A percentile compares a stretch with the other conserved stretches of the same genome.
phyloP scores from a whole-genome alignment of 1,140 invertebrate genomes.

The Oreohelix idahoensis region DNA sequence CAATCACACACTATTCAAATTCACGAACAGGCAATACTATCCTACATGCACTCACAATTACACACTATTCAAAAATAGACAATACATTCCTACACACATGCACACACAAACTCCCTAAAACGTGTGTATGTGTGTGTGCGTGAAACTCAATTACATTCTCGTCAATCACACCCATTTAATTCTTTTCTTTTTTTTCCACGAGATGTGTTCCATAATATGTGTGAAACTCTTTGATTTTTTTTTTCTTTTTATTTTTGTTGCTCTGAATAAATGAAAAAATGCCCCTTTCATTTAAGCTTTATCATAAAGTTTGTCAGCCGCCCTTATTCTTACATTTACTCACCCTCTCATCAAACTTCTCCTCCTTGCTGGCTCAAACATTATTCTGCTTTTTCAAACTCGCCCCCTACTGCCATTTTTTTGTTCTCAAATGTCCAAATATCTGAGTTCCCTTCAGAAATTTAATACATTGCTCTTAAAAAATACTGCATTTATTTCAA shows the following conservation, averaged over 20 bases:
- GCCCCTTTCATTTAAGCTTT: neutral
- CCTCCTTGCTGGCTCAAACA: neutral
- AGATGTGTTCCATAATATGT: neutral
- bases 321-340: neutral
- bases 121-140: neutral
- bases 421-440: slow-evolving; percentile 6
- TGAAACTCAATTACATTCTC: neutral
- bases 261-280: neutral
- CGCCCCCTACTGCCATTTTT: neutral
- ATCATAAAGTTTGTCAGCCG: neutral
- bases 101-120: too few species aligned
- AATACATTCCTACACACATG: too few species aligned
- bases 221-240: neutral
- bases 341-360: neutral
- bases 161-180: neutral
- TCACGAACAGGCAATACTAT: too few species aligned
- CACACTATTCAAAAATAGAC: too few species aligned
- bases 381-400: neutral
- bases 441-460: neutral
- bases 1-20: too few species aligned
- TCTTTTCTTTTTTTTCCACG: neutral
- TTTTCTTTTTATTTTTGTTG: neutral
- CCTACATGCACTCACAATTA: too few species aligned
- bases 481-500: neutral
- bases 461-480: slow-evolving; percentile 6